Percentiles rank a stretch among this genome's conserved stretches.
Conservation (phyloP, 30 jellyfish, hydroid and myxozoan species). For the Aurelia aurita region DNA sequence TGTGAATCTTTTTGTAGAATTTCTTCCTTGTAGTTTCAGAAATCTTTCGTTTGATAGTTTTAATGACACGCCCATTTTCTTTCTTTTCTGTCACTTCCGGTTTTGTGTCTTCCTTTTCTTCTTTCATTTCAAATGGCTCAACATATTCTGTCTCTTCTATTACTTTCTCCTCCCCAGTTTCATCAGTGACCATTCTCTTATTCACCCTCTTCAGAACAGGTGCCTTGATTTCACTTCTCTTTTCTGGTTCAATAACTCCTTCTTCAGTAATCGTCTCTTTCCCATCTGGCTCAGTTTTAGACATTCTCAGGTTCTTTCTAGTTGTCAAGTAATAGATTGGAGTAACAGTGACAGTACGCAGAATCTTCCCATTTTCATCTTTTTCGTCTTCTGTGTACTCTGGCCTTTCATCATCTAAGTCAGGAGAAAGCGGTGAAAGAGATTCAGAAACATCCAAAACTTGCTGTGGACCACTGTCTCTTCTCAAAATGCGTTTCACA, state of each 20-base stretch:
- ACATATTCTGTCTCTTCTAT: conserved; percentile 73
- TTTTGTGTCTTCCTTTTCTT: conserved; percentile 38
- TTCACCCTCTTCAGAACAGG: conserved; percentile 49
- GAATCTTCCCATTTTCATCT: conserved; percentile 44
- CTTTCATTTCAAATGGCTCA: conserved; percentile 66
- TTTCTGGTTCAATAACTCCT: conserved; percentile 14
- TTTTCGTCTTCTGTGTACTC: conserved; percentile 40
- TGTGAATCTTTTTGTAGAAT: conserved; percentile 1
- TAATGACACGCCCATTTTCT: conserved; percentile 14
- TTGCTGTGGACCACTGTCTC: conserved; percentile 80
- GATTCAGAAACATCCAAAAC: conserved; percentile 76
- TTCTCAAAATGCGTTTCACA: conserved; percentile 70
- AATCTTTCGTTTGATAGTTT: conserved; percentile 9
- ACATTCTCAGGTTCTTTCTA: conserved; percentile 27
- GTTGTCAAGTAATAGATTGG: conserved; percentile 61
- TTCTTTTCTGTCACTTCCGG: conserved; percentile 43
- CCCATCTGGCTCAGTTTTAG: conserved; percentile 74
- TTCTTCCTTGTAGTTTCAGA: conserved; percentile 3
- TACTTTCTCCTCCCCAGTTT: conserved; percentile 69
- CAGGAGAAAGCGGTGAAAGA: conserved; percentile 64
- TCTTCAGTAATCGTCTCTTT: conserved; percentile 34
- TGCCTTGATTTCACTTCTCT: conserved; percentile 32
- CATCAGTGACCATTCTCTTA: conserved; percentile 30
- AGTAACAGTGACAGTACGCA: conserved; percentile 41
- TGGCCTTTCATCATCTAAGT: conserved; percentile 73